Conservation (phyloP, 92 coral and sea anemone genomes). For the Zoanthus gigantus region DNA sequence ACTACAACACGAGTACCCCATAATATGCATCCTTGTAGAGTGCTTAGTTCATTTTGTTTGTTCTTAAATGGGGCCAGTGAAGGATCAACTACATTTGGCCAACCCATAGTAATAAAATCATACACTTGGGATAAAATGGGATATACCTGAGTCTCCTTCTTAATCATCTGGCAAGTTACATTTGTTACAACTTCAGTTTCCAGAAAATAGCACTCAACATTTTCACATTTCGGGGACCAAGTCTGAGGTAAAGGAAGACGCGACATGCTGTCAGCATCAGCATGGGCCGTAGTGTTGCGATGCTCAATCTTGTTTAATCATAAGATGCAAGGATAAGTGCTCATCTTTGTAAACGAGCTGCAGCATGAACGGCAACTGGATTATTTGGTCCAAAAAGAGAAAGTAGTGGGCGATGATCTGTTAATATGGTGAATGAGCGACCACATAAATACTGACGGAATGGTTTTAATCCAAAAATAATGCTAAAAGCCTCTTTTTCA, state of each 20-base stretch:
- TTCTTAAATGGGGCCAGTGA: constrained; percentile 5
- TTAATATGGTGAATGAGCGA: no score
- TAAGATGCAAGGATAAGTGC: constrained; percentile 59
- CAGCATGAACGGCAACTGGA: no score
- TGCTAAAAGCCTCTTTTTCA: no score
- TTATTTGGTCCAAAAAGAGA: no score
- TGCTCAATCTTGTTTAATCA: neutral
- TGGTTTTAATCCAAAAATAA: no score
- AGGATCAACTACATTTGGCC: constrained; percentile 59
- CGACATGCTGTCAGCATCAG: constrained; percentile 41
- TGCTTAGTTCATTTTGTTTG: constrained; percentile 35
- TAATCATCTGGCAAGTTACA: no score
- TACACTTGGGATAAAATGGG: constrained; percentile 47
- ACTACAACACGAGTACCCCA: no score
- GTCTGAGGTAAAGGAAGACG: constrained; percentile 50
- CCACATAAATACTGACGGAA: no score
- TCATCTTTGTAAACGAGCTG: constrained; percentile 4
- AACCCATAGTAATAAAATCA: constrained; percentile 40
- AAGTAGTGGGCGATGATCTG: no score
- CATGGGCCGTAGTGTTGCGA: constrained; percentile 10
- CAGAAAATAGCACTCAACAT: constrained; percentile 65
- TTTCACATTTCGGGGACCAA: constrained; percentile 39
- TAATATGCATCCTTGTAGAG: constrained; percentile 41
- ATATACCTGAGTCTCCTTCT: no score
- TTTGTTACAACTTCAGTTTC: no score